A percentile compares a stretch with the other conserved stretches of the same genome.
Conservation (phyloP, 2,113 vertebrate species). For the Herpailurus yagouaroundi region DNA sequence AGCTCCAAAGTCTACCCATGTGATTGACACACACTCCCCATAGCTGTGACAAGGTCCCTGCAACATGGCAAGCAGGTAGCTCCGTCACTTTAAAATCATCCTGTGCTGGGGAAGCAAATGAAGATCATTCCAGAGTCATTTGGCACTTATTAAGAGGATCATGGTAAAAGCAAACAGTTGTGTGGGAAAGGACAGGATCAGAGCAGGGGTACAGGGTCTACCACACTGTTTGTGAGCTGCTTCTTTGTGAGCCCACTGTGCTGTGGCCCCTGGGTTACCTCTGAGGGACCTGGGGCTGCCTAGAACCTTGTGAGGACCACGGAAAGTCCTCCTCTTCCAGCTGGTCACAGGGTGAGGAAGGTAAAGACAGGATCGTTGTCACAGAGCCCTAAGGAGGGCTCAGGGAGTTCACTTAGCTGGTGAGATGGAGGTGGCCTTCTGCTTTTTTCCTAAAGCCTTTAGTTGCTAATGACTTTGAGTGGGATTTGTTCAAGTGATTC, state of each 20-base stretch:
- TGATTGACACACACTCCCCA: background rate
- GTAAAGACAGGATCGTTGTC: background rate
- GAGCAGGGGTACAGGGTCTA: rapidly evolving
- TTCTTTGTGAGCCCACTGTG: background rate
- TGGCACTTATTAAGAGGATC: background rate
- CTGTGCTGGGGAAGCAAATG: background rate
- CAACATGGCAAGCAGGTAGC: background rate
- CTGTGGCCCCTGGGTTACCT: background rate
- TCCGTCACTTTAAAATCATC: background rate
- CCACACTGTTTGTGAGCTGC: background rate
- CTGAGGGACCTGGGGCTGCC: background rate
- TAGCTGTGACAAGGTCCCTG: background rate
- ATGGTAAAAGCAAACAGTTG: background rate
- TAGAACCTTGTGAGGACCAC: background rate
- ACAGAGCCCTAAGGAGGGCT: background rate
- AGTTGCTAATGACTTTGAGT: conserved; percentile 52
- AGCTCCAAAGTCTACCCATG: background rate
- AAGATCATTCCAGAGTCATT: background rate
- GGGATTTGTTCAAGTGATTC: conserved; percentile 59
- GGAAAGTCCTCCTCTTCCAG: background rate
- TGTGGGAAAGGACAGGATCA: background rate
- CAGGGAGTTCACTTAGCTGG: background rate
- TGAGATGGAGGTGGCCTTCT: background rate
- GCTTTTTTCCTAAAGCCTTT: conserved; percentile 3
- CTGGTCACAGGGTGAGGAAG: background rate